A percentile compares a stretch with the other conserved stretches of the same genome.
phyloP scores from a whole-genome alignment of 2,888 invertebrate species.

The Lamproptera curius region DNA sequence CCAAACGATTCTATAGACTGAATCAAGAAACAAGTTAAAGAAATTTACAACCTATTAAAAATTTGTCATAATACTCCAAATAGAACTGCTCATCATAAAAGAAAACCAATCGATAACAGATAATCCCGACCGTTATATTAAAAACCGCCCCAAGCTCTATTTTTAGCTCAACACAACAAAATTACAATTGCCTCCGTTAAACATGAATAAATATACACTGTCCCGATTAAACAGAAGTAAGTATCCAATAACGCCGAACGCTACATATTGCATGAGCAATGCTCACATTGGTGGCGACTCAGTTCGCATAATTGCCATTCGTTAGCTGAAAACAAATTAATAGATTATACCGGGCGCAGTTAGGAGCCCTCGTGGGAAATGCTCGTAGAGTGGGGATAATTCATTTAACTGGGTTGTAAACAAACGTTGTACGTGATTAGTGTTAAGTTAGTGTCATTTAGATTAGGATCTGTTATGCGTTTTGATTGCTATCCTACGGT shows the following conservation, averaged over 20 bases:
- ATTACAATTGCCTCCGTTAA: conserved; percentile 10
- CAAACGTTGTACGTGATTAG: conserved; percentile 28
- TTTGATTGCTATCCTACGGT: conserved; percentile 14
- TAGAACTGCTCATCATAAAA: no score
- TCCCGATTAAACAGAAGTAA: conserved; percentile 11
- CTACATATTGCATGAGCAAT: conserved; percentile 41
- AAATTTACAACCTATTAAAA: no score
- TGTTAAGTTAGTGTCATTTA: conserved; percentile 18
- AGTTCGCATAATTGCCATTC: conserved; percentile 55
- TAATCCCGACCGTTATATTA: no score
- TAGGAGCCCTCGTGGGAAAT: conserved; percentile 63
- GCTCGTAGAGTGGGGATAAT: conserved; percentile 26
- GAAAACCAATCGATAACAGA: no score
- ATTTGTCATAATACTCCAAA: no score
- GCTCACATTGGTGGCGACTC: conserved; percentile 41
- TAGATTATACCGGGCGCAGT: conserved; percentile 61
- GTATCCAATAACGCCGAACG: conserved; percentile 19
- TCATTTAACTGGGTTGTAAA: conserved; percentile 33
- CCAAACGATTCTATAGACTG: no score
- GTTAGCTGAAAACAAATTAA: conserved; percentile 72
- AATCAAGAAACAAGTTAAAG: no score
- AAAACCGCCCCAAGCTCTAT: no score
- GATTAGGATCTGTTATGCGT: conserved; percentile 15
- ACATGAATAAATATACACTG: conserved; percentile 17
- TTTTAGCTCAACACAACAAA: not conserved